phyloP scores from a whole-genome alignment of 2,113 vertebrate genomes.

The Malurus alboscapulatus region DNA sequence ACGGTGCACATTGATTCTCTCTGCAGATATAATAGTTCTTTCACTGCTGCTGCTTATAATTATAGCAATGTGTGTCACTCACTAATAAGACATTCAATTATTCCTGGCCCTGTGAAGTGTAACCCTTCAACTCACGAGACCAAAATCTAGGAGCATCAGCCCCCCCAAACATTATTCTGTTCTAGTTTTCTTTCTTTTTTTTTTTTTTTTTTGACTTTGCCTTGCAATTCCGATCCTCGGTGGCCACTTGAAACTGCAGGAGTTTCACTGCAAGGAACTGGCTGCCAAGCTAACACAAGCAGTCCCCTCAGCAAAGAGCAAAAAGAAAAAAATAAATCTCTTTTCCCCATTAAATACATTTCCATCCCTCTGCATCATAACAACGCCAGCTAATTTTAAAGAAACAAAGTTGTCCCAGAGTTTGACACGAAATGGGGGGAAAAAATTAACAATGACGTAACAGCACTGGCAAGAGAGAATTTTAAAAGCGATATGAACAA shows the following conservation, averaged over 20 bases:
- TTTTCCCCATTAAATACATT: slow-evolving; percentile 46
- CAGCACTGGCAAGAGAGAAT: slow-evolving; percentile 60
- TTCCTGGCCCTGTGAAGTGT: slow-evolving; percentile 40
- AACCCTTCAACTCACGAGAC: slow-evolving; percentile 35
- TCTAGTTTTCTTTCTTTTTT: background rate
- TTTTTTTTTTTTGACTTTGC: background rate
- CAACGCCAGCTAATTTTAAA: slow-evolving; percentile 9
- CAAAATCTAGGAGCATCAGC: background rate
- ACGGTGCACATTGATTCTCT: slow-evolving; percentile 49
- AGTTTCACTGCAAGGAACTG: slow-evolving; percentile 35
- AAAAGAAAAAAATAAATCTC: background rate
- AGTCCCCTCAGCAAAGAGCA: slow-evolving; percentile 25
- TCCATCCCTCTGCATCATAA: slow-evolving; percentile 33
- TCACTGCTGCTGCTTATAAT: slow-evolving; percentile 36
- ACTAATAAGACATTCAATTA: slow-evolving; percentile 50
- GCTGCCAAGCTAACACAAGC: slow-evolving; percentile 47
- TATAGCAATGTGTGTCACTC: slow-evolving; percentile 62
- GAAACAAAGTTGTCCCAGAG: slow-evolving; percentile 58
- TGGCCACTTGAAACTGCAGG: slow-evolving; percentile 46
- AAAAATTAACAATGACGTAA: slow-evolving; percentile 66
- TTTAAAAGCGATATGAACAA: slow-evolving; percentile 70
- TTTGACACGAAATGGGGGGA: slow-evolving; percentile 47
- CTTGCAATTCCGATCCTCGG: background rate
- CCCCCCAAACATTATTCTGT: background rate
- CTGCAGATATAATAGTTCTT: slow-evolving; percentile 55